Evolutionary conservation across 2,797 vertebrate genomes (phyloP).

Genomic region (Poeciliopsis presidionis): DNA sequence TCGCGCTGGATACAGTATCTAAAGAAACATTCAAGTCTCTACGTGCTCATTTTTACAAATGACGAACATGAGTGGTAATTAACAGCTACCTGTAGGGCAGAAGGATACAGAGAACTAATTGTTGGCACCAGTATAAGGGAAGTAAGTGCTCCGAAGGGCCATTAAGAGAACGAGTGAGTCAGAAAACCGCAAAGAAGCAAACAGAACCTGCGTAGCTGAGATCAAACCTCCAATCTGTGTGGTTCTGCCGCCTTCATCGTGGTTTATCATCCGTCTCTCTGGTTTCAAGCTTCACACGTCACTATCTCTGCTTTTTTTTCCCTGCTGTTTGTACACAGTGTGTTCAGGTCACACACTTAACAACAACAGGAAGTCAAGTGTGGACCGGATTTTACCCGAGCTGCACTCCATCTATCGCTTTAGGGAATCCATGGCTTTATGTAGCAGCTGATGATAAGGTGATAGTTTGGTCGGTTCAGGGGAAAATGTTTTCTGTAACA

Average conservation of each 20-base stretch:
- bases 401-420: conserved; percentile 5
- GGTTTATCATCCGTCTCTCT: conserved; percentile 29
- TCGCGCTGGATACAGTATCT: conserved; percentile 39
- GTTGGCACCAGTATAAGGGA: conserved; percentile 39
- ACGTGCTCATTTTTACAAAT: conserved; percentile 39
- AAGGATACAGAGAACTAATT: conserved; percentile 24
- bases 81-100: conserved; percentile 49
- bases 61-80: conserved; percentile 42
- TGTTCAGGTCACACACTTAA: conserved; percentile 3
- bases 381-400: neutral
- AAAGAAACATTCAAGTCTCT: conserved; percentile 47
- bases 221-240: conserved; percentile 19
- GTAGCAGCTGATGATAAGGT: neutral
- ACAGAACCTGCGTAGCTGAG: conserved; percentile 7
- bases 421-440: neutral
- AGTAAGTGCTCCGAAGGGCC: conserved; percentile 21
- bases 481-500: neutral
- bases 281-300: conserved; percentile 26
- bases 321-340: conserved; percentile 16
- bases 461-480: neutral
- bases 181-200: conserved; percentile 22
- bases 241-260: conserved; percentile 7
- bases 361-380: conserved; percentile 18
- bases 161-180: conserved; percentile 14
- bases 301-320: neutral